Evolutionary conservation across 2,888 invertebrate species (phyloP).

Genomic region (Drosophila melanosoma): DNA sequence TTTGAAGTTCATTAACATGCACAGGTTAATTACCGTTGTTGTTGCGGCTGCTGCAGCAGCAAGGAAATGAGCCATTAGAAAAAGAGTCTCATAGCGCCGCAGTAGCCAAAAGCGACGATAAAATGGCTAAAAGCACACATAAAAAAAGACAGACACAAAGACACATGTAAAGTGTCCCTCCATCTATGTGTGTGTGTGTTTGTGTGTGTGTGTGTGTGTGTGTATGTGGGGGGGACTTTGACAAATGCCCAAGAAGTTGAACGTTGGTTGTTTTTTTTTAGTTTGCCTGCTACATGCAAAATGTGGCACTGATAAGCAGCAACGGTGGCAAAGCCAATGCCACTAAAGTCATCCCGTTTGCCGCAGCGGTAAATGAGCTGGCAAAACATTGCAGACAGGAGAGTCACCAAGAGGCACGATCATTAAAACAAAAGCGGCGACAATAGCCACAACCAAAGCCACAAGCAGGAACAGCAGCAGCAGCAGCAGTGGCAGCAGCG

Average conservation of each 20-base stretch:
- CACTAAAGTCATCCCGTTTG: conserved; percentile 75
- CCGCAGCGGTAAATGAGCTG: conserved; percentile 65
- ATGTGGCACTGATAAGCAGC: conserved; percentile 80
- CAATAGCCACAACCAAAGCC: conserved; percentile 54
- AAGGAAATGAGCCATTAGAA: conserved; percentile 83
- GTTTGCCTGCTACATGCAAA: conserved; percentile 73
- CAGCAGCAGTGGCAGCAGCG: conserved; percentile 5
- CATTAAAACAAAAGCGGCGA: conserved; percentile 84
- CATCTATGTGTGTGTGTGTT: conserved; percentile 23
- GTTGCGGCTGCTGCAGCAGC: conserved; percentile 41
- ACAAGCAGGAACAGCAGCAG: neutral
- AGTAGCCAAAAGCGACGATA: conserved; percentile 75
- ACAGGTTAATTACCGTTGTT: conserved; percentile 84
- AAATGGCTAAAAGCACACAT: conserved; percentile 80
- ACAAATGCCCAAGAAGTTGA: conserved; percentile 72
- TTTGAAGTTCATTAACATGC: conserved; percentile 83
- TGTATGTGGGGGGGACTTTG: conserved; percentile 61
- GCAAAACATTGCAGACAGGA: conserved; percentile 43
- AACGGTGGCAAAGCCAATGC: conserved; percentile 73
- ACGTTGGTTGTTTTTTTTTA: conserved; percentile 50
- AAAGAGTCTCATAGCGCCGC: conserved; percentile 72
- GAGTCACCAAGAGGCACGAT: conserved; percentile 70
- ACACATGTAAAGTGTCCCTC: conserved; percentile 78
- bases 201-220: conserved; percentile 20
- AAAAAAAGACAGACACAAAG: conserved; percentile 57